Base-by-base conservation (phyloP, 2,797 vertebrate species). In the Sebastolobus alascanus region DNA sequence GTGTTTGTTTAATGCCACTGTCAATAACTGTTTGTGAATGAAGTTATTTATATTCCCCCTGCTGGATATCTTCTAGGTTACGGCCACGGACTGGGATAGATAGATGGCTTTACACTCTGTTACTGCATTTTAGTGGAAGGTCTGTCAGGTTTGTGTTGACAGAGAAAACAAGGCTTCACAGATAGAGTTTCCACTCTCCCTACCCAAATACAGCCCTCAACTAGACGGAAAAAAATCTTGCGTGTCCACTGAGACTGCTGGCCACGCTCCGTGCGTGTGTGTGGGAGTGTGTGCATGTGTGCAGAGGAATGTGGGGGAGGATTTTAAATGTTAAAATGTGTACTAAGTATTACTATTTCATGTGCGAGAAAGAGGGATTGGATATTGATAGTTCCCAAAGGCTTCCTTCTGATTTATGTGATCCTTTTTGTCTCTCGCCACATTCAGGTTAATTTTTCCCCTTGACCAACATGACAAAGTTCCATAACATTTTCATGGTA, bases 131-230 rank as follows among this genome's bases (percentile, higher is more conserved):
- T 87, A 82, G 87, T 84, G 83, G 83, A 84, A 87, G 73, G 72
- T 86, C 85, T 84, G 87, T 90, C 75, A 88, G 83, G 63, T 89
- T 87, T 85, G 74, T 95, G 82, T 90, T 95, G 87, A 94, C 94
- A 94, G 92, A 94, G 93, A 93, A 94, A 95, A 94, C 84, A 95
- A 86, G 90, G 70, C 78, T 89, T 89, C 84, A 89, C 89, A 93
- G 91, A 93, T 93, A 87, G 83, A 89, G 90, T 95, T 95, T 95
- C 92, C 93, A 92, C 89, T 93, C 86, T 85, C 70, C 81, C 81
- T 89, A 77, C 83, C 88, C 90, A 91, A 94, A 93, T 77, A 89
- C 88, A 82, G 87, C 85, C 90, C 83, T 84, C 79, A 29, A 71
- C 86, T 84, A 70, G 89, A 91, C 13, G 92, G 90, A 94, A 94